Percentiles rank a stretch among this genome's conserved stretches.
Evolutionary conservation across 2,888 invertebrate species (phyloP).

Genomic region (Leucophenga montana): DNA sequence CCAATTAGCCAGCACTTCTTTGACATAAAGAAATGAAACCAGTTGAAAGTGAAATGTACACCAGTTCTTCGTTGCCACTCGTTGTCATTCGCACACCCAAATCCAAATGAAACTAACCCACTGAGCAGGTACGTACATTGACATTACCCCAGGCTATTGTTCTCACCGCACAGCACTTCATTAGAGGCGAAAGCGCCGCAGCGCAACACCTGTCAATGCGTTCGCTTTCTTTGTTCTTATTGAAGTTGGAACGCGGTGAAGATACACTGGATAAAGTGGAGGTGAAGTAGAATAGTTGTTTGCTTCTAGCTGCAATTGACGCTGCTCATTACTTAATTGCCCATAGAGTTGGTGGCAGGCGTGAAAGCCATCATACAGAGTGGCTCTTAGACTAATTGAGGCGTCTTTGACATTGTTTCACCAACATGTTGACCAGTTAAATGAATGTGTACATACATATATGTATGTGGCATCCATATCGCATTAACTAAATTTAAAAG

Average conservation of each 20-base stretch:
- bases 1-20: too few relatives aligned
- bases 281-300: too few relatives aligned
- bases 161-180: neutral
- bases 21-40: neutral
- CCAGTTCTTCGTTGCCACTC: neutral
- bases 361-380: slow-evolving; percentile 37
- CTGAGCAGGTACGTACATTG: too few relatives aligned
- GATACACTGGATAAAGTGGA: too few relatives aligned
- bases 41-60: slow-evolving; percentile 16
- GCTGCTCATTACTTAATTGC: slow-evolving; percentile 68
- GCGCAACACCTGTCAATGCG: neutral
- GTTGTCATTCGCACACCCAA: too few relatives aligned
- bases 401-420: slow-evolving; percentile 40
- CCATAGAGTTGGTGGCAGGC: slow-evolving; percentile 17
- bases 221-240: slow-evolving; percentile 10
- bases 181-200: neutral
- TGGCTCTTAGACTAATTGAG: slow-evolving; percentile 68
- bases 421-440: slow-evolving; percentile 51
- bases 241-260: too few relatives aligned
- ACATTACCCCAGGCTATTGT: too few relatives aligned
- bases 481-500: neutral
- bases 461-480: slow-evolving; percentile 33
- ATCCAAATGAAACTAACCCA: too few relatives aligned
- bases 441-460: slow-evolving; percentile 51
- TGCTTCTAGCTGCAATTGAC: too few relatives aligned